These are phyloP conservation scores for Neolamprologus fasciatus DNA, from an alignment of 2,113 vertebrate species.

Conservation along the genomic window DNA sequence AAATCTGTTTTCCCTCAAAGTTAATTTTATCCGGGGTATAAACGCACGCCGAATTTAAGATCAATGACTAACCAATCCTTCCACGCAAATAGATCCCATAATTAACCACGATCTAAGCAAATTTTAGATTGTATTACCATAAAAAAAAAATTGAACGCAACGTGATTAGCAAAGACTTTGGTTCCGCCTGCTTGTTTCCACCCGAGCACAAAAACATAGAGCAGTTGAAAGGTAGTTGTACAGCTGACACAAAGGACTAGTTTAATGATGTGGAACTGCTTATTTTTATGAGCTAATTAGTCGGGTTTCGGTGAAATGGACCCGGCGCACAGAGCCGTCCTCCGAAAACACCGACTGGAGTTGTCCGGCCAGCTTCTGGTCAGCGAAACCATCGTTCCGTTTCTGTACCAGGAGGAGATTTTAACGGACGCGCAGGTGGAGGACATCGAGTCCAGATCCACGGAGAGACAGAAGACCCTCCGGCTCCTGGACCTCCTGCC, in stretches of 20 bases:
- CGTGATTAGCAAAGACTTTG: background rate
- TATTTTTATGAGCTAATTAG: background rate
- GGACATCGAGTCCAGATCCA: constrained; percentile 78
- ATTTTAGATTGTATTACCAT: background rate
- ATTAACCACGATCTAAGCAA: background rate
- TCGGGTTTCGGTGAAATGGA: constrained; percentile 71
- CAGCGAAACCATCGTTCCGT: constrained; percentile 79
- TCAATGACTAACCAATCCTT: background rate
- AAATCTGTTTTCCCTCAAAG: background rate
- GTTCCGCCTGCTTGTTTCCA: constrained; percentile 39
- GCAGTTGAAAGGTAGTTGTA: background rate
- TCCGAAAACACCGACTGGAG: constrained; percentile 76
- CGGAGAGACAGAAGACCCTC: constrained; percentile 71
- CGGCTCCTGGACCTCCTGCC: constrained; percentile 84
- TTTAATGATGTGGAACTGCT: background rate
- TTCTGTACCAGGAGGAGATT: constrained; percentile 86
- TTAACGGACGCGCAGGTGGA: constrained; percentile 79
- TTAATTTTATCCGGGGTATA: background rate
- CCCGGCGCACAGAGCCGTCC: constrained; percentile 74
- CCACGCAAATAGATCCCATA: background rate
- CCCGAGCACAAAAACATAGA: constrained; percentile 14
- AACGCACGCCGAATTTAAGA: background rate
- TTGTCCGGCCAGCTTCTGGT: constrained; percentile 81
- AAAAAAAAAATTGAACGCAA: background rate
- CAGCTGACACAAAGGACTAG: background rate